Evolutionary conservation across 2,888 invertebrate genomes (phyloP).

Genomic region (Ganaspis brasiliensis): DNA sequence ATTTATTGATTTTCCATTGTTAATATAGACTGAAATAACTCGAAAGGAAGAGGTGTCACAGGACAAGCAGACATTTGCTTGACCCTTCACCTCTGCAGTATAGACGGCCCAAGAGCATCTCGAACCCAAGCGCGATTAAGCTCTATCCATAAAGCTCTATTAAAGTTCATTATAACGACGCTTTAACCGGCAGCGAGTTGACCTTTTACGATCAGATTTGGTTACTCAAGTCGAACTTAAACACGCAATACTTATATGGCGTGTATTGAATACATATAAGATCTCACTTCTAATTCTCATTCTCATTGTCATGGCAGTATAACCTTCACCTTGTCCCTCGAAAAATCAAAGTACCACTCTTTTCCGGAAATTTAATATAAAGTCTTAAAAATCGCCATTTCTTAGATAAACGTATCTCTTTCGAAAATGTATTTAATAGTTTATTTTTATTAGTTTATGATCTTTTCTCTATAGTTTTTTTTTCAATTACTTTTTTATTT

Average conservation of each 20-base stretch:
- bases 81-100: conserved; percentile 19
- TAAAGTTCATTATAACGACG: conserved; percentile 58
- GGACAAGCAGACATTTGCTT: conserved; percentile 23
- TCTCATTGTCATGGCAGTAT: conserved; percentile 16
- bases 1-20: conserved; percentile 3
- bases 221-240: conserved; percentile 10
- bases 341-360: neutral
- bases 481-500: too few relatives aligned
- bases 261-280: conserved; percentile 10
- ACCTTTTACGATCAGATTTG: conserved; percentile 59
- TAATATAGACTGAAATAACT: conserved; percentile 16
- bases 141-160: conserved; percentile 58
- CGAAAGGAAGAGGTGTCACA: conserved; percentile 6
- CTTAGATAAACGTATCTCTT: too few relatives aligned
- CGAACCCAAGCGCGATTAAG: conserved; percentile 53
- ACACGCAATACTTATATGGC: conserved; percentile 13
- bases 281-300: conserved; percentile 17
- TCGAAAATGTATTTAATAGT: too few relatives aligned
- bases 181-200: conserved; percentile 43
- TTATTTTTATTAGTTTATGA: too few relatives aligned
- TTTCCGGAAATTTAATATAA: too few relatives aligned
- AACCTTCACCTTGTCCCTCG: conserved; percentile 56
- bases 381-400: too few relatives aligned
- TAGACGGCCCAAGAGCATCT: conserved; percentile 37
- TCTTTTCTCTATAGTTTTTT: too few relatives aligned